These are phyloP conservation scores for Hycleus cichorii DNA, from an alignment of 1,140 invertebrate genomes.

Conservation along the genomic window DNA sequence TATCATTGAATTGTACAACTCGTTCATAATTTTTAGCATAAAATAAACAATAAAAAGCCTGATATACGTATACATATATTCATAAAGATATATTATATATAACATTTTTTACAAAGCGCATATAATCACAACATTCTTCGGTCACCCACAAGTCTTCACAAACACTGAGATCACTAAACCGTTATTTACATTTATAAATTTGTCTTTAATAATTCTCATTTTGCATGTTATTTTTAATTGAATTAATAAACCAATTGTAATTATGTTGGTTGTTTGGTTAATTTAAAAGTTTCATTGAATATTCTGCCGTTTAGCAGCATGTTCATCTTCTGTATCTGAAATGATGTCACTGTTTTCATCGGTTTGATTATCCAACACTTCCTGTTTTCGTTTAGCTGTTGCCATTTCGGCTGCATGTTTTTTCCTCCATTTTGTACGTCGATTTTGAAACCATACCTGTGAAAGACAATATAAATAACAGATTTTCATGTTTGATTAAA, in stretches of 20 bases:
- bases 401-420: conserved; percentile 99
- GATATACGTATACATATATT: conserved; percentile 33
- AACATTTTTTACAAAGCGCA: conserved; percentile 33
- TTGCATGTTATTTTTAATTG: conserved; percentile 3
- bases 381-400: conserved; percentile 92
- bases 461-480: conserved; percentile 34
- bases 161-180: conserved; percentile 33
- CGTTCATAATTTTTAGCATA: background rate
- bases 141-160: conserved; percentile 20
- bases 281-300: conserved; percentile 31
- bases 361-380: conserved; percentile 71
- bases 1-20: conserved; percentile 2
- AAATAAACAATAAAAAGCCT: conserved; percentile 24
- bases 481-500: background rate
- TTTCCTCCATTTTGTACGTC: conserved; percentile 98
- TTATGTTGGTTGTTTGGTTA: background rate
- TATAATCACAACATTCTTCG: conserved; percentile 8
- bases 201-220: conserved; percentile 2
- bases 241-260: conserved; percentile 4
- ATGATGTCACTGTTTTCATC: conserved; percentile 41
- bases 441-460: conserved; percentile 99
- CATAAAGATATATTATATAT: conserved; percentile 20
- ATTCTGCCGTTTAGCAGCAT: conserved; percentile 36
- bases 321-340: conserved; percentile 40
- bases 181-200: conserved; percentile 18